Percentiles rank a stretch among this genome's conserved stretches.
phyloP scores from a whole-genome alignment of 2,113 vertebrate species.

The Pseudorhombus dupliciocellatus region DNA sequence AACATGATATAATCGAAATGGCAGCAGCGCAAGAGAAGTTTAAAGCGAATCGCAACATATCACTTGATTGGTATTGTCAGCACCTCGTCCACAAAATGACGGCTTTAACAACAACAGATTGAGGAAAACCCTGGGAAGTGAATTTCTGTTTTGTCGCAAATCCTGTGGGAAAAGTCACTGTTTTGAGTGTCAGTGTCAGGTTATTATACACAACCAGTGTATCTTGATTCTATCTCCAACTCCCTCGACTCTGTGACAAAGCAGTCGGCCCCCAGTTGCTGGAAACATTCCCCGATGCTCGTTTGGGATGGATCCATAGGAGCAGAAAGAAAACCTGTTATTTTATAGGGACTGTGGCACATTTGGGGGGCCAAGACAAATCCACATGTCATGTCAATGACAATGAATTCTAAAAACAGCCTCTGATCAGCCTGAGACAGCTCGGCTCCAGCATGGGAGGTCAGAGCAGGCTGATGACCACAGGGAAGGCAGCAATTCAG shows the following conservation, averaged over 20 bases:
- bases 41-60: conserved; percentile 27
- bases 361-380: conserved; percentile 66
- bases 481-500: conserved; percentile 72
- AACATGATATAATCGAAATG: conserved; percentile 61
- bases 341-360: conserved; percentile 64
- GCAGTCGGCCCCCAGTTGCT: conserved; percentile 39
- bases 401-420: conserved; percentile 57
- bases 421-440: conserved; percentile 63
- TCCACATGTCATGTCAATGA: conserved; percentile 72
- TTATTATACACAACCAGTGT: conserved; percentile 25
- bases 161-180: neutral
- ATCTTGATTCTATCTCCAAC: conserved; percentile 18
- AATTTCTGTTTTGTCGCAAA: neutral
- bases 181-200: neutral
- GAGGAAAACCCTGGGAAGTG: conserved; percentile 11
- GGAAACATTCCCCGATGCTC: conserved; percentile 42
- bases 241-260: conserved; percentile 22
- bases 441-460: conserved; percentile 55
- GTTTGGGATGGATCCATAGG: conserved; percentile 52
- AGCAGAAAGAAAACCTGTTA: conserved; percentile 66
- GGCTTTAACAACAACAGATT: conserved; percentile 18
- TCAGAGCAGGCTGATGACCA: conserved; percentile 59
- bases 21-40: conserved; percentile 17
- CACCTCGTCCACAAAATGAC: conserved; percentile 19
- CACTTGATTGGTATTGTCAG: conserved; percentile 19